Evolutionary conservation across 2,888 invertebrate species (phyloP), one percentile per base, ranked within the genome.

Genomic region (Callosobruchus maculatus): DNA sequence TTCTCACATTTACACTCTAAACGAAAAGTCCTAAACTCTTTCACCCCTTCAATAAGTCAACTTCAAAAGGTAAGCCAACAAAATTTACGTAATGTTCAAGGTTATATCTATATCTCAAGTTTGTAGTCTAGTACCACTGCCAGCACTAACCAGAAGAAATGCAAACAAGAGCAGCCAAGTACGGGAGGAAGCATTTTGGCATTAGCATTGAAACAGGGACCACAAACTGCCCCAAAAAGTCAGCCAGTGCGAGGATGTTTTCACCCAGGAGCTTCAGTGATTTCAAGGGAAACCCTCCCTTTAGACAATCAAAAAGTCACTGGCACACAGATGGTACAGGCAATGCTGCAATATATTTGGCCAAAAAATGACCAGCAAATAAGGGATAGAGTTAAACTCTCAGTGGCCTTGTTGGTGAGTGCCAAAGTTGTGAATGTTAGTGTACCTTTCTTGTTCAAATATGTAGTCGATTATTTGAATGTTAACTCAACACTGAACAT

Each of bases 401-500:
- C 99, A 5, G 86, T 97, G 71, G 91, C 93, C 0, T 89, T 97
- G 70, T 88, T 97, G 72, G 90, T 94, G 72, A 92, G 93, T 68
- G 95, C 96, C 31, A 97, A 99, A 90, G 85, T 96, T 72, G 87
- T 97, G 84, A 98, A 96, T 83, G 97, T 98, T 0, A 89, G 92
- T 71, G 98, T 99, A 22, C 99, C 99, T 18, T 98, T 99, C 88
- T 88, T 98, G 74, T 98, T 99, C 88, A 98, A 99, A 87, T 93
- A 95, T 84, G 94, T 95, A 0, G 91, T 99, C 75, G 99, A 99
- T 85, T 92, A 92, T 79, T 91, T 98, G 77, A 97, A 97, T 84
- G 88, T 88, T 5, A 86, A 90, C 7, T 83, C 90, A 66, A 84
- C 89, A 1, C 86, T 97, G 20, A 93, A 92, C 74, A 91, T 96